phyloP scores from a whole-genome alignment of 2,113 vertebrate species.

The Panthera tigris region DNA sequence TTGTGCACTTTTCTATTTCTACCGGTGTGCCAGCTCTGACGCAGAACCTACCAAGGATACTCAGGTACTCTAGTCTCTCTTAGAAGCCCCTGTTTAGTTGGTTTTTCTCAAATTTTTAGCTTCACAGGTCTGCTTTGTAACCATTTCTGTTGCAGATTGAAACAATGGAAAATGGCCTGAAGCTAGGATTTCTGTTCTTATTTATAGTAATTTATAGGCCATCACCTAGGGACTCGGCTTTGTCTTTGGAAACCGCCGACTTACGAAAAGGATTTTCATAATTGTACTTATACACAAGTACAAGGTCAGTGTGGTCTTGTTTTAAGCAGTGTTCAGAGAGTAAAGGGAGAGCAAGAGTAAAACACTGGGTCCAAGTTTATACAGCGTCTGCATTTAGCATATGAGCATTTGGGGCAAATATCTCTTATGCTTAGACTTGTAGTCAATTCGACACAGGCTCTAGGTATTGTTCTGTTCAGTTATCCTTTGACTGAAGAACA shows the following conservation, averaged over 20 bases:
- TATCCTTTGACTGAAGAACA: not conserved
- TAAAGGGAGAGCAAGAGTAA: not conserved
- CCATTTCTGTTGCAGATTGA: constrained; percentile 58
- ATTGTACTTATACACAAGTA: not conserved
- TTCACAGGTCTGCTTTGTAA: constrained; percentile 55
- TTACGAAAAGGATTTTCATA: constrained; percentile 44
- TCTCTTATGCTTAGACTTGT: not conserved
- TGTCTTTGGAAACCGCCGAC: constrained; percentile 45
- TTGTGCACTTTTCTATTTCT: constrained; percentile 98
- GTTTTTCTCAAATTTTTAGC: constrained; percentile 48
- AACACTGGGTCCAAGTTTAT: not conserved
- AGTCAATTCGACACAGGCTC: not conserved
- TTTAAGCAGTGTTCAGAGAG: constrained; percentile 19
- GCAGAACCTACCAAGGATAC: constrained; percentile 92
- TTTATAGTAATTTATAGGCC: constrained; percentile 40
- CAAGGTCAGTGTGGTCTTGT: constrained; percentile 65
- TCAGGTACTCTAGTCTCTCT: constrained; percentile 90
- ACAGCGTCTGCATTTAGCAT: constrained; percentile 2
- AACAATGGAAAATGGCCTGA: constrained; percentile 71
- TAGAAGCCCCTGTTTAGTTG: not conserved
- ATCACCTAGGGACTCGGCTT: constrained; percentile 36
- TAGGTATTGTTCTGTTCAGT: constrained; percentile 46
- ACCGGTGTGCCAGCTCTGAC: constrained; percentile 94
- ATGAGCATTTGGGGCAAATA: not conserved
- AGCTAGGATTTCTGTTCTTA: constrained; percentile 58